Conservation (phyloP, 2,113 vertebrate genomes). For the Columbina picui region DNA sequence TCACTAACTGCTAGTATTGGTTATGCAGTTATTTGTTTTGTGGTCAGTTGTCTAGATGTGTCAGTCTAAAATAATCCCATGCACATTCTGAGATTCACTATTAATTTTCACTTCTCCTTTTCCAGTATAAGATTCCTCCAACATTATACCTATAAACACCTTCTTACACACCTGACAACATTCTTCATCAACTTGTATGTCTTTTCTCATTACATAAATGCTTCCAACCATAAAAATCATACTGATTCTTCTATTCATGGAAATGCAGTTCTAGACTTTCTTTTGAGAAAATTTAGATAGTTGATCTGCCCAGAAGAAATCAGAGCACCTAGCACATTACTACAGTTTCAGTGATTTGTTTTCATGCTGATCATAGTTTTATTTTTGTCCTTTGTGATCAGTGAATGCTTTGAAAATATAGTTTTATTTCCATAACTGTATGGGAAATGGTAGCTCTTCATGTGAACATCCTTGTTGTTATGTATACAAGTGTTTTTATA, state of each 20-base stretch:
- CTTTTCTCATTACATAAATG: neutral
- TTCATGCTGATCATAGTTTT: neutral
- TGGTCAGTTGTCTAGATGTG: neutral
- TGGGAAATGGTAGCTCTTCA: neutral
- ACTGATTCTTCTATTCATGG: neutral
- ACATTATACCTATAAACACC: neutral
- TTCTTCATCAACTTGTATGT: neutral
- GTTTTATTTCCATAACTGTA: neutral
- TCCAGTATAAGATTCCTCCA: neutral
- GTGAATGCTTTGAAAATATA: neutral
- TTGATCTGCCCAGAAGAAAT: neutral
- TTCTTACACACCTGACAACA: neutral
- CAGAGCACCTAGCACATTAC: neutral
- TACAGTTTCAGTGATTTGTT: neutral
- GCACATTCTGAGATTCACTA: neutral
- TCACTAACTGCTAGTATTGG: neutral
- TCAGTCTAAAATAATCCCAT: neutral
- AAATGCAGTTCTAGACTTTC: neutral
- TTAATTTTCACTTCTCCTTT: neutral
- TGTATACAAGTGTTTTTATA: neutral
- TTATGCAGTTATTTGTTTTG: neutral
- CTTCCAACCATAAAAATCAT: neutral
- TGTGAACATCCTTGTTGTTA: neutral
- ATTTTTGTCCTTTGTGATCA: neutral
- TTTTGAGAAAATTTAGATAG: neutral